These are phyloP conservation scores for Mustela lutreola DNA, from an alignment of 2,113 vertebrate species.

Conservation along the genomic window DNA sequence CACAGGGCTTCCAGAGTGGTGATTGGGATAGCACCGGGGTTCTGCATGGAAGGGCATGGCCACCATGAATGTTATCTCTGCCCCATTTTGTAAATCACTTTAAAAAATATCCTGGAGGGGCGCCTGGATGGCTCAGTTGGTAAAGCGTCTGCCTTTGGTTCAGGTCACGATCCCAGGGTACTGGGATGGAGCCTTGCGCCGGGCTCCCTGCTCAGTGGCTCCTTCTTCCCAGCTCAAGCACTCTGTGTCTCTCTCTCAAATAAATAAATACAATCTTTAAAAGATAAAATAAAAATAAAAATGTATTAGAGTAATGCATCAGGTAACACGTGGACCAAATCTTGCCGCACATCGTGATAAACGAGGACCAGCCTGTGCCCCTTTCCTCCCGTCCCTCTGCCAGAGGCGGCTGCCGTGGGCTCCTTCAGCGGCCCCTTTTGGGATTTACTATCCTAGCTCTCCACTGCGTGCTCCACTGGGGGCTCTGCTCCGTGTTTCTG, in stretches of 20 bases:
- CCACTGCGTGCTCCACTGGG: fast-evolving
- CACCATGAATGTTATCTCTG: neutral
- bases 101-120: neutral
- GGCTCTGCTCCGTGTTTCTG: neutral
- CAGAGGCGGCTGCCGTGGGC: neutral
- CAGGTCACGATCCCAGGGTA: neutral
- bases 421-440: neutral
- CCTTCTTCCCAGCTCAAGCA: neutral
- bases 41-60: neutral
- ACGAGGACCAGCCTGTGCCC: no score
- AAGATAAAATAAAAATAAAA: neutral
- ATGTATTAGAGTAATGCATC: neutral
- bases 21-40: fast-evolving
- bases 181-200: fast-evolving
- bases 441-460: neutral
- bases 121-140: neutral
- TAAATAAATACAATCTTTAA: neutral
- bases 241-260: neutral
- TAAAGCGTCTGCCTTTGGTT: neutral
- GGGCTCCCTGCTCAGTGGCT: neutral
- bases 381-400: fast-evolving
- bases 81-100: neutral
- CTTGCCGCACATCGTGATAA: neutral
- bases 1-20: neutral
- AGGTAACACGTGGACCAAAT: fast-evolving